These are phyloP conservation scores for Drosophila imparisetae DNA, from an alignment of 2,888 invertebrate species.

Conservation along the genomic window DNA sequence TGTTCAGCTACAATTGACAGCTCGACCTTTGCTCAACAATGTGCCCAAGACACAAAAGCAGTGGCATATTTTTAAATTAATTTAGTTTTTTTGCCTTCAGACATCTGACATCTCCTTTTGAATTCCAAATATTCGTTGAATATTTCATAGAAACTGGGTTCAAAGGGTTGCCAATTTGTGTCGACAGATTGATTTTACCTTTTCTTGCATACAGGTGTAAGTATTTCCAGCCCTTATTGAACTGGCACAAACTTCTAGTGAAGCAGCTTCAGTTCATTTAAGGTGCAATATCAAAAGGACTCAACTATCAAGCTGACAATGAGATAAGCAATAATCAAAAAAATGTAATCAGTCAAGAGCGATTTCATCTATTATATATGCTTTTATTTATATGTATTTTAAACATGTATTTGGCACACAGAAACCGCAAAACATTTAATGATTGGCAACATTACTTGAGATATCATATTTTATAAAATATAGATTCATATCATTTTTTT, in stretches of 20 bases:
- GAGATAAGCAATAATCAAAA: neutral
- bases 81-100: neutral
- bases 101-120: neutral
- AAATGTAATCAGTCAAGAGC: neutral
- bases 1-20: constrained; percentile 1
- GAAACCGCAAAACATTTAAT: constrained; percentile 68
- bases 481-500: constrained; percentile 9
- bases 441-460: constrained; percentile 62
- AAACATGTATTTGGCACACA: constrained; percentile 53
- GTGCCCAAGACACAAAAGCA: neutral
- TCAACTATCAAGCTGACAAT: neutral
- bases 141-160: neutral
- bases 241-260: neutral
- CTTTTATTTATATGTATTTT: constrained; percentile 40
- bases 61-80: neutral
- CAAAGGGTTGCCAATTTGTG: constrained; percentile 21
- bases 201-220: neutral
- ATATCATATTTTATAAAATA: constrained; percentile 31
- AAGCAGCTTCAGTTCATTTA: neutral
- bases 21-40: constrained; percentile 1
- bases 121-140: constrained; percentile 1
- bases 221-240: neutral
- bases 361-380: constrained; percentile 20
- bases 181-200: constrained; percentile 4
- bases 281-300: neutral